Percentiles rank a stretch among this genome's conserved stretches.
Evolutionary conservation across 2,797 vertebrate genomes (phyloP).

Genomic region (Atherinosoma microstoma): DNA sequence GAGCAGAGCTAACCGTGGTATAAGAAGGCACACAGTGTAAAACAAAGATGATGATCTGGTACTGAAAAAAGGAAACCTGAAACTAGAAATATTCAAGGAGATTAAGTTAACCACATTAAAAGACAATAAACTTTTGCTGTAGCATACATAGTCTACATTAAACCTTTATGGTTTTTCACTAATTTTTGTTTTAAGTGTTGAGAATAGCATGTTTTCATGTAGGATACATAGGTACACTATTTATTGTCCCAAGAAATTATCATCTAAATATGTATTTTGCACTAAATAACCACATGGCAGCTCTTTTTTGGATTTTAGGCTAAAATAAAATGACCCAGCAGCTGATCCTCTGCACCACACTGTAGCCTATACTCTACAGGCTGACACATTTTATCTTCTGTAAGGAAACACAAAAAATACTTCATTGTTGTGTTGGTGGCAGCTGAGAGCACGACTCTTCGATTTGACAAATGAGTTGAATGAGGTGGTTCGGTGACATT

Average conservation of each 20-base stretch:
- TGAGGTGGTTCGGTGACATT: conserved; percentile 14
- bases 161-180: not conserved
- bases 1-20: not conserved
- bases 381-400: conserved; percentile 40
- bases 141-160: not conserved
- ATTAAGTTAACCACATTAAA: not conserved
- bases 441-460: not conserved
- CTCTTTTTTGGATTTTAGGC: not conserved
- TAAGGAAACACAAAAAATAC: conserved; percentile 19
- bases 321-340: not conserved
- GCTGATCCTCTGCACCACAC: not conserved
- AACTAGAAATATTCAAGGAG: too few species aligned
- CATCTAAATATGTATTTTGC: not conserved
- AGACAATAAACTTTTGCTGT: too few species aligned
- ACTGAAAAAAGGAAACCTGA: not conserved
- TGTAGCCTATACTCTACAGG: conserved; percentile 1
- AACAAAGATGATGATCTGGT: not conserved
- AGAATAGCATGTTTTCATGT: not conserved
- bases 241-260: not conserved
- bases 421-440: conserved; percentile 31
- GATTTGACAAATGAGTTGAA: conserved; percentile 45
- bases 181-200: not conserved
- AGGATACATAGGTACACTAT: too few species aligned
- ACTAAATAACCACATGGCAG: not conserved
- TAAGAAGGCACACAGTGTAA: not conserved